Evolutionary conservation across 2,888 invertebrate species (phyloP).

Genomic region (Tinea pellionella): DNA sequence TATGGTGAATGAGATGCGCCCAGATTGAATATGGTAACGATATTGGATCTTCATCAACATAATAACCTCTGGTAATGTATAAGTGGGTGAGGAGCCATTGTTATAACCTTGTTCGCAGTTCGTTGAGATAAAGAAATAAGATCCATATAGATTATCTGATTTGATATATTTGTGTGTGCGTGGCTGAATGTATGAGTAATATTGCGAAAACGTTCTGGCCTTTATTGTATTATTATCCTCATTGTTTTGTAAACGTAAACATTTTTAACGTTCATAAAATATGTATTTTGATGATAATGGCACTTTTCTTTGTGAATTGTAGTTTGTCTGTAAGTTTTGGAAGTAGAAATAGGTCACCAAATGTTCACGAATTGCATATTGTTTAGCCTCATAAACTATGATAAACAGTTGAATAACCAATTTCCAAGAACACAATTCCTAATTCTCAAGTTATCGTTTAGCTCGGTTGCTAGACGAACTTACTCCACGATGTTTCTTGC

Average conservation of each 20-base stretch:
- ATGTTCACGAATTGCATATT: background rate
- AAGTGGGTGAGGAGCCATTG: background rate
- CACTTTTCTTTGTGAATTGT: too few species aligned
- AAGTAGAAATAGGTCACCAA: too few species aligned
- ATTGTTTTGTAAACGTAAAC: background rate
- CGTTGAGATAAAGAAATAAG: background rate
- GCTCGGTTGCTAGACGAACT: slow-evolving; percentile 39
- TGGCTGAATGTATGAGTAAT: background rate
- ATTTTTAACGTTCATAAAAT: background rate
- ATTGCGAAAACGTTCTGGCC: background rate
- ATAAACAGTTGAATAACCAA: slow-evolving; percentile 3
- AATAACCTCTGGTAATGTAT: background rate
- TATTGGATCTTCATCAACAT: slow-evolving; percentile 4
- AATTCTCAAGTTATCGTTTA: slow-evolving; percentile 44
- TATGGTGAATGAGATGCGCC: slow-evolving; percentile 10
- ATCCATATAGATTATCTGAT: background rate
- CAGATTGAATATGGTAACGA: slow-evolving; percentile 11
- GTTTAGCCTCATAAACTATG: background rate
- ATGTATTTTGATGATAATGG: too few species aligned
- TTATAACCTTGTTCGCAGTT: background rate
- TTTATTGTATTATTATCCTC: background rate
- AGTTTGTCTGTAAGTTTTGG: too few species aligned
- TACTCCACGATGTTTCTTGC: slow-evolving; percentile 32
- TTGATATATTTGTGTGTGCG: background rate
- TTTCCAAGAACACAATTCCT: slow-evolving; percentile 12